Percentiles rank a stretch among this genome's conserved stretches.
Conservation (phyloP, 1,140 invertebrate species). For the Leptinotarsa lineolata region DNA sequence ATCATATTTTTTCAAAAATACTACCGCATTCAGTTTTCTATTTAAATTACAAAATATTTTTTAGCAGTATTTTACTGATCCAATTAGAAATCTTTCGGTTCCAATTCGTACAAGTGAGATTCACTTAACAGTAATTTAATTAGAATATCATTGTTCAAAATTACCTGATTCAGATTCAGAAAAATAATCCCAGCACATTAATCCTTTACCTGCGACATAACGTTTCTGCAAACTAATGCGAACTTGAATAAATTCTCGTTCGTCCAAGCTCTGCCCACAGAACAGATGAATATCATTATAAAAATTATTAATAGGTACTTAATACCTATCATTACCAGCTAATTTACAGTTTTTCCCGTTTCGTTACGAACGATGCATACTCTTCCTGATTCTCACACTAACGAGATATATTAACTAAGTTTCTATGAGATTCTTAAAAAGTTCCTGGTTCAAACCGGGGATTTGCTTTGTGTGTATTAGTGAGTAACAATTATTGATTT, state of each 20-base stretch:
- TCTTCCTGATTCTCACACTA: conserved; percentile 21
- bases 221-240: neutral
- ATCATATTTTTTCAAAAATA: no score
- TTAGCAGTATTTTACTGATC: no score
- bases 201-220: neutral
- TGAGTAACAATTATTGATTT: no score
- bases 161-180: neutral
- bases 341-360: conserved; percentile 15
- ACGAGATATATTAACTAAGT: neutral
- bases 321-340: conserved; percentile 12
- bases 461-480: neutral
- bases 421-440: neutral
- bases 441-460: neutral
- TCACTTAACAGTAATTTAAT: no score
- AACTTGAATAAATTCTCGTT: neutral
- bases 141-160: neutral
- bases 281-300: conserved; percentile 20
- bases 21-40: no score
- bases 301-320: conserved; percentile 18
- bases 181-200: neutral
- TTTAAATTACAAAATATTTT: no score
- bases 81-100: no score
- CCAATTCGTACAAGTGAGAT: no score
- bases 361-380: neutral
- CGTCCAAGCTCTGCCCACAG: conserved; percentile 4